Evolutionary conservation across 1,140 invertebrate genomes (phyloP).

Genomic region (Ips nitidus): DNA sequence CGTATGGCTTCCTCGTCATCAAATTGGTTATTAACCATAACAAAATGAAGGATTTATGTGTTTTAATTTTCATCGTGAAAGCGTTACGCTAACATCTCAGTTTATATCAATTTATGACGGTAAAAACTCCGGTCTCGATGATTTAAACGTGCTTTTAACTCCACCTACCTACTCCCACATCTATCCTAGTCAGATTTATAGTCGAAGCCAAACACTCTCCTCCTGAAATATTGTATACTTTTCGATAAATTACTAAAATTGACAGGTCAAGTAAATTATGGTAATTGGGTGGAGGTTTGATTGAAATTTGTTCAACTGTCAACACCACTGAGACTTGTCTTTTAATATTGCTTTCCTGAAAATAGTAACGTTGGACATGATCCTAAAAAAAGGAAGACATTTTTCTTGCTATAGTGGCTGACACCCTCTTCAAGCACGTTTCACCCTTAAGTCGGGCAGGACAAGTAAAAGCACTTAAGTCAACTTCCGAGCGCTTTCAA

Average conservation of each 20-base stretch:
- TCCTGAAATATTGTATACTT: background rate
- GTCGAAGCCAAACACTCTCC: background rate
- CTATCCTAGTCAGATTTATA: background rate
- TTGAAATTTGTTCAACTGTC: background rate
- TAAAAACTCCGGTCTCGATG: background rate
- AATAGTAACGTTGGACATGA: background rate
- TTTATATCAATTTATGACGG: too few relatives aligned
- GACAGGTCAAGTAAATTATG: background rate
- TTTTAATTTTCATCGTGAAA: too few relatives aligned
- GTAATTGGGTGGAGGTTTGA: background rate
- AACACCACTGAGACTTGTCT: background rate
- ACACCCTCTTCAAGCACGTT: background rate
- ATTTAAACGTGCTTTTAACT: constrained; percentile 20
- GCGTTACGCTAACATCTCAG: too few relatives aligned
- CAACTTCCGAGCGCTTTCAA: background rate
- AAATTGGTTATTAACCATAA: too few relatives aligned
- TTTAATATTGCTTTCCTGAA: too few relatives aligned
- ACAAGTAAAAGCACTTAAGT: constrained; percentile 21
- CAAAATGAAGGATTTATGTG: too few relatives aligned
- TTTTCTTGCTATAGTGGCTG: background rate
- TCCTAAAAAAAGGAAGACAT: background rate
- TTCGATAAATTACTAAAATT: background rate
- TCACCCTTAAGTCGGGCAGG: background rate
- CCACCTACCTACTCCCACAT: constrained; percentile 11
- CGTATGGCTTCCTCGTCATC: too few relatives aligned